phyloP scores from a whole-genome alignment of 1,140 invertebrate species.

The Formica selysi region DNA sequence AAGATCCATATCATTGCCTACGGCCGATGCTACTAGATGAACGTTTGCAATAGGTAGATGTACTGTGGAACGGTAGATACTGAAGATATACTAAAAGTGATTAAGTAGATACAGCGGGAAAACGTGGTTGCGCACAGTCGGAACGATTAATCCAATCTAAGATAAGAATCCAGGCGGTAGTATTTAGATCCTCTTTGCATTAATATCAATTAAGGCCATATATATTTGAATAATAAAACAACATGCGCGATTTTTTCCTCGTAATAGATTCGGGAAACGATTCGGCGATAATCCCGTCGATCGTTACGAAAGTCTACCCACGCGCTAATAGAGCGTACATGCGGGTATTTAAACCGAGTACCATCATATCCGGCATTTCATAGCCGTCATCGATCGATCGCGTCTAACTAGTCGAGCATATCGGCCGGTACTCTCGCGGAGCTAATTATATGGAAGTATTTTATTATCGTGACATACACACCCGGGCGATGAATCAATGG shows the following conservation, averaged over 20 bases:
- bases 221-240: neutral
- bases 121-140: neutral
- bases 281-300: slow-evolving; percentile 7
- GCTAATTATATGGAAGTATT: slow-evolving; percentile 51
- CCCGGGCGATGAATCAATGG: slow-evolving; percentile 52
- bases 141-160: slow-evolving; percentile 32
- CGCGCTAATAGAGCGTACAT: slow-evolving; percentile 22
- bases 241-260: neutral
- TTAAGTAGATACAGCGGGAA: slow-evolving; percentile 39
- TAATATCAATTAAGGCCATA: slow-evolving; percentile 38
- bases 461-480: slow-evolving; percentile 34
- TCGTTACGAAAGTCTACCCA: slow-evolving; percentile 25
- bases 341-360: slow-evolving; percentile 62
- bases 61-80: slow-evolving; percentile 33
- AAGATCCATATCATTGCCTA: slow-evolving; percentile 51
- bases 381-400: slow-evolving; percentile 51
- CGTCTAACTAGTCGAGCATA: slow-evolving; percentile 36
- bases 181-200: neutral
- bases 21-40: slow-evolving; percentile 56
- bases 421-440: slow-evolving; percentile 42
- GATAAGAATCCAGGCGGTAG: slow-evolving; percentile 10
- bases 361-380: slow-evolving; percentile 63
- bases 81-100: slow-evolving; percentile 54
- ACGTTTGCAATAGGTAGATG: slow-evolving; percentile 49
- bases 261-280: neutral